Base-by-base conservation (phyloP, 2,113 vertebrate species). In the Vireo altiloquus region DNA sequence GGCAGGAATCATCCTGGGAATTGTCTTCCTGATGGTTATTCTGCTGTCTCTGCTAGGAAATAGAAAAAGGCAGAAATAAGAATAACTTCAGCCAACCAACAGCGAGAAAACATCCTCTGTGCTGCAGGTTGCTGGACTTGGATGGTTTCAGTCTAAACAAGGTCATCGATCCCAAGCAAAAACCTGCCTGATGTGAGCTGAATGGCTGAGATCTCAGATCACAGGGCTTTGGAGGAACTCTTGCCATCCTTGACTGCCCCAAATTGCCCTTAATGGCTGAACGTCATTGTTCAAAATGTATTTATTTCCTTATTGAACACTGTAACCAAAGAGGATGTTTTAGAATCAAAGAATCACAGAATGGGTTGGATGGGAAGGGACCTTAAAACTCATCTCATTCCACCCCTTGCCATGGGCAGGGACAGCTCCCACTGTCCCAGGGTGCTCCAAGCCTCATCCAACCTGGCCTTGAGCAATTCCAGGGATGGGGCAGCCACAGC, bases 1-100 rank as follows among this genome's bases (percentile, higher is more conserved):
- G 87, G 87, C 87, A 96, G 96, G 82, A 93, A 93, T 82, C 31
- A 4, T 59, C 95, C 84, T 83, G 94, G 86, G 95, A 94, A 93
- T 97, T 96, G 80, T 89, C 95, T 93, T 95, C 91, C 69, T 39
- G 0, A 39, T 77, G 80, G 89, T 92, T 95, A 37, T 95, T 93
- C 91, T 81, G 89, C 82, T 60, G 21, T 52, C 44, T 94, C 86
- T 74, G 68, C 82, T 93, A 47, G 82, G 61, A 86, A 61, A 35
- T 1, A 82, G 86, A 33, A 71, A 83, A 92, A 82, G 46, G 70
- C 63, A 85, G 78, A 82, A 68, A 57, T 39, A 74, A 92, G 84
- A 89, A 82, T 49, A 92, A 91, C 49, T 61, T 37, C 70, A 65
- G 25, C 64, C 70, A 72, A 11, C 27, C 9, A 16, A 46, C 17